Evolutionary conservation across 1,140 invertebrate genomes (phyloP).

Genomic region (Drosophila auraria): DNA sequence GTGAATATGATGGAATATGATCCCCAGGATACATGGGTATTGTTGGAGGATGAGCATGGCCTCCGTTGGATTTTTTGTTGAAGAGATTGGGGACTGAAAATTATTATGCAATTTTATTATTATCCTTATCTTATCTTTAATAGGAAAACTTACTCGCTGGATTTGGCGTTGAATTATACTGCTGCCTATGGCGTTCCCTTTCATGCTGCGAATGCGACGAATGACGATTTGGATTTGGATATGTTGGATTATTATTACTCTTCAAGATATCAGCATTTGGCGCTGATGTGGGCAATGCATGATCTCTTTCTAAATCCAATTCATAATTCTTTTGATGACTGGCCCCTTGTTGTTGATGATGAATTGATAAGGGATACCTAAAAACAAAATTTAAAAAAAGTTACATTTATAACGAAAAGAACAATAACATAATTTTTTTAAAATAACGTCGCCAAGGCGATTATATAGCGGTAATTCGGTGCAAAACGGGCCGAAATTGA

Average conservation of each 20-base stretch:
- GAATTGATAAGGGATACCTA: conserved; percentile 62
- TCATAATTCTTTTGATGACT: conserved; percentile 86
- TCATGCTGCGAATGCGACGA: conserved; percentile 66
- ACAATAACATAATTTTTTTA: too few relatives aligned
- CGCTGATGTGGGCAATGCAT: conserved; percentile 89
- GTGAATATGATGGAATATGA: conserved; percentile 90
- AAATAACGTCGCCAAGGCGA: too few relatives aligned
- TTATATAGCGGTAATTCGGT: too few relatives aligned
- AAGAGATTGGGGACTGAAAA: conserved; percentile 81
- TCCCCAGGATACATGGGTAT: conserved; percentile 87
- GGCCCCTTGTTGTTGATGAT: conserved; percentile 61
- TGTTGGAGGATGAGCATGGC: conserved; percentile 80
- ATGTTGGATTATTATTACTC: conserved; percentile 89
- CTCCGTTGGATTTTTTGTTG: conserved; percentile 85
- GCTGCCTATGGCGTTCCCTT: conserved; percentile 77
- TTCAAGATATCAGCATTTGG: conserved; percentile 90
- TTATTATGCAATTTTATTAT: neutral
- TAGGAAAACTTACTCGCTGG: conserved; percentile 85
- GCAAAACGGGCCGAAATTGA: too few relatives aligned
- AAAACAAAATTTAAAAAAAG: conserved; percentile 25
- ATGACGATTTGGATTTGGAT: conserved; percentile 88
- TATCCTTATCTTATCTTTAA: neutral
- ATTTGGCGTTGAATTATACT: conserved; percentile 74
- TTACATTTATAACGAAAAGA: too few relatives aligned
- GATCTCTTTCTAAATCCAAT: conserved; percentile 88